Base-by-base conservation (phyloP, 2,113 vertebrate genomes). In the Lophura nycthemera region DNA sequence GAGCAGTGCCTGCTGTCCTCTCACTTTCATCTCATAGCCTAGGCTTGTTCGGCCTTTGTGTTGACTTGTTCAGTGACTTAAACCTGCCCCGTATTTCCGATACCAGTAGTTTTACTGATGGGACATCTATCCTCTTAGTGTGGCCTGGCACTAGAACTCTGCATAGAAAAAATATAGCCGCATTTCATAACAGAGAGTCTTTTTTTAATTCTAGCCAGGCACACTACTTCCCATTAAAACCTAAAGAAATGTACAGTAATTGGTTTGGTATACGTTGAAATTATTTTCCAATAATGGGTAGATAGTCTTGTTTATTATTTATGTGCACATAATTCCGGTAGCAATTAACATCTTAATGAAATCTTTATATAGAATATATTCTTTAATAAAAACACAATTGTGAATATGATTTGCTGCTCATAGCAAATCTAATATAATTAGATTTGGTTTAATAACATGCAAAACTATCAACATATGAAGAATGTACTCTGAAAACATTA, bases 281-380 rank as follows among this genome's bases (percentile, higher is more conserved):
- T 93, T 42, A 79, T 85, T 75, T 95, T 84, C 69, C 93, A 95
- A 74, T 67, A 88, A 97, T 91, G 78, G 91, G 67, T 88, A 91
- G 63, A 73, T 83, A 89, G 84, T 95, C 59, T 77, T 71, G 56
- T 92, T 97, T 97, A 87, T 94, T 84, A 97, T 87, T 93, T 96
- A 90, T 96, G 48, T 90, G 66, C 73, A 90, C 93, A 43, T 83
- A 92, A 95, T 95, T 97, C 84, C 12, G 1, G 87, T 61, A 89
- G 94, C 77, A 94, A 97, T 97, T 96, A 96, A 88, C 91, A 95
- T 95, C 48, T 86, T 89, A 92, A 96, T 96, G 89, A 95, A 96
- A 92, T 57, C 81, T 83, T 95, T 61, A 77, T 88, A 43, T 77
- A 88, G 79, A 89, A 89, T 94, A 30, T 27, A 92, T 88, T 92